phyloP scores from a whole-genome alignment of 2,797 vertebrate genomes.

The Pipistrellus pygmaeus region DNA sequence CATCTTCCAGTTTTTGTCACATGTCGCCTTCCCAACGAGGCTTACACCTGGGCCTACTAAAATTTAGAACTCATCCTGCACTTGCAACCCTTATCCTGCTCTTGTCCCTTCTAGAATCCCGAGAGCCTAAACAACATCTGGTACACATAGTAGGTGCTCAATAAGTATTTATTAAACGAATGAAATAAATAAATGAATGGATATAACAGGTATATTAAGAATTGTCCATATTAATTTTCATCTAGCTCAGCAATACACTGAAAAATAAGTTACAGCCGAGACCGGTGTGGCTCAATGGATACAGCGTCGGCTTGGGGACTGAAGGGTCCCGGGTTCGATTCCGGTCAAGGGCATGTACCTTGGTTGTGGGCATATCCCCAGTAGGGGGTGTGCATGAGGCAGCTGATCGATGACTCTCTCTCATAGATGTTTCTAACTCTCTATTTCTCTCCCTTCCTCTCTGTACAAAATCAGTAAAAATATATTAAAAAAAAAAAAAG shows the following conservation, averaged over 20 bases:
- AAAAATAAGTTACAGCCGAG: not conserved
- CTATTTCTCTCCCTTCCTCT: too few species aligned
- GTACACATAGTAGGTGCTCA: not conserved
- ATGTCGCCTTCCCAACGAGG: not conserved
- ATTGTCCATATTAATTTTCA: constrained; percentile 17
- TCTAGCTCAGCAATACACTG: constrained; percentile 4
- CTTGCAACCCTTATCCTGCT: not conserved
- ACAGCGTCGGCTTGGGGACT: too few species aligned
- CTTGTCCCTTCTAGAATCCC: not conserved
- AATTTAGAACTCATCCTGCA: not conserved
- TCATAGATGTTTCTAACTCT: too few species aligned
- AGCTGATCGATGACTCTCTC: too few species aligned
- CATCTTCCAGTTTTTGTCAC: not conserved
- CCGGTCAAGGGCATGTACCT: too few species aligned
- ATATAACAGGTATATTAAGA: not conserved
- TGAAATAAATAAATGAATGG: not conserved
- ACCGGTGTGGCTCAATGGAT: too few species aligned
- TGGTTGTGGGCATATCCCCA: too few species aligned
- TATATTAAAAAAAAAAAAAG: not conserved
- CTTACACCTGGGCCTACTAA: not conserved
- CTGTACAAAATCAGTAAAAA: too few species aligned
- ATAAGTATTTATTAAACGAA: not conserved
- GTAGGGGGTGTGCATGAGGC: too few species aligned
- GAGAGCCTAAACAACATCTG: constrained; percentile 11
- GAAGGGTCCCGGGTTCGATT: too few species aligned